Conservation (phyloP, 1,140 invertebrate species). For the Meloidogyne hapla region DNA sequence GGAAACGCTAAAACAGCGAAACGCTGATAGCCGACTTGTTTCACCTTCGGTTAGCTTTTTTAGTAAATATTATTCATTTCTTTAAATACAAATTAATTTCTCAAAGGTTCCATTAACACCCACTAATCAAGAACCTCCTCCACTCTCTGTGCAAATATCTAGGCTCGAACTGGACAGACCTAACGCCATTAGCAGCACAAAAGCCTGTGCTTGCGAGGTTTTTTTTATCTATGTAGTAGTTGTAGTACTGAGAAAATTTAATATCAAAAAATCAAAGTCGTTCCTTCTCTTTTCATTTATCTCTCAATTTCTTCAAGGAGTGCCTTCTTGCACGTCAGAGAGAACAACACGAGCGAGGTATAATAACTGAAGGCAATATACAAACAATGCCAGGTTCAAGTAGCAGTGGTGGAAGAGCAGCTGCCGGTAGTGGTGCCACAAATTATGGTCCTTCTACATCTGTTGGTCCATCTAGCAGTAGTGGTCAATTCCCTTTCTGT, state of each 20-base stretch:
- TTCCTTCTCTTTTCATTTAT: too few relatives aligned
- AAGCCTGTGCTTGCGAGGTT: slow-evolving; percentile 17
- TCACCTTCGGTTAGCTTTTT: not conserved
- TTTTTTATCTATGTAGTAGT: too few relatives aligned
- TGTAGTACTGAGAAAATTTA: too few relatives aligned
- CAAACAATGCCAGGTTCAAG: not conserved
- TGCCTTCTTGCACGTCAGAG: slow-evolving; percentile 12
- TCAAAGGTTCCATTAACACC: not conserved
- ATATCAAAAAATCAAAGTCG: too few relatives aligned
- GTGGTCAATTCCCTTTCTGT: slow-evolving; percentile 9
- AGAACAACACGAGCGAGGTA: slow-evolving; percentile 3
- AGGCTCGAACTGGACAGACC: slow-evolving; percentile 19
- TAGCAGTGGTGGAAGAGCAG: not conserved
- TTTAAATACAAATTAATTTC: too few relatives aligned
- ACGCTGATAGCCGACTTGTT: not conserved
- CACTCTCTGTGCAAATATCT: not conserved
- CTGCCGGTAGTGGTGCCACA: not conserved
- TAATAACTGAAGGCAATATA: not conserved
- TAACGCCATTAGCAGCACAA: slow-evolving; percentile 7
- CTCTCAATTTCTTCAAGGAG: too few relatives aligned
- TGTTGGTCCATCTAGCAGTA: slow-evolving; percentile 12
- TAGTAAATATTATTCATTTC: not conserved
- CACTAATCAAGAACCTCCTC: not conserved
- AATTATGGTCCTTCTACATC: slow-evolving; percentile 22
- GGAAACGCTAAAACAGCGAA: not conserved